Conservation (phyloP, 2,888 invertebrate genomes). For the Scaeva pyrastri region DNA sequence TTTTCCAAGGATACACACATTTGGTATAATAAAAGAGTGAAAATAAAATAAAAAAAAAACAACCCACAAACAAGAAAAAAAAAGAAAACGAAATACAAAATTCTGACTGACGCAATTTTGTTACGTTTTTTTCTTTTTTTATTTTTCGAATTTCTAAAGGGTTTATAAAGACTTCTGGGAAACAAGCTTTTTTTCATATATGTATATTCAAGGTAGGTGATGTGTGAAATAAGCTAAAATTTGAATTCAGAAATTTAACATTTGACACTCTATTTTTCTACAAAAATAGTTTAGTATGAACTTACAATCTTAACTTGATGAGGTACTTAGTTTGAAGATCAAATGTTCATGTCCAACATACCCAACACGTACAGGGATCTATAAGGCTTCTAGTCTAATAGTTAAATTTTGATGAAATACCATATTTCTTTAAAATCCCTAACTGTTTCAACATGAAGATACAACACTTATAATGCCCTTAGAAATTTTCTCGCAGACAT, state of each 20-base stretch:
- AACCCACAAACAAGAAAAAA: conserved; percentile 10
- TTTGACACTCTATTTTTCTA: no score
- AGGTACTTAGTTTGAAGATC: no score
- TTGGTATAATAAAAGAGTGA: conserved; percentile 26
- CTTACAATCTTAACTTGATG: no score
- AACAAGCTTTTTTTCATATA: neutral
- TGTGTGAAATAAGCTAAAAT: no score
- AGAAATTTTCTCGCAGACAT: conserved; percentile 22
- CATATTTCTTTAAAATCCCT: neutral
- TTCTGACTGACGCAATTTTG: conserved; percentile 67
- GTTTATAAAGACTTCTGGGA: neutral
- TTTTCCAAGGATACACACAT: conserved; percentile 59
- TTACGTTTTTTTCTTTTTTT: conserved; percentile 21
- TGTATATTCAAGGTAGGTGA: neutral
- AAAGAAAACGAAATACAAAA: no score
- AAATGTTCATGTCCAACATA: no score
- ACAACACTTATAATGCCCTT: neutral
- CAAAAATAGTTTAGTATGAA: no score
- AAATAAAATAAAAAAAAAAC: conserved; percentile 3
- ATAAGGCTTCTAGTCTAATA: no score
- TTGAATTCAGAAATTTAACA: no score
- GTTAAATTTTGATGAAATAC: no score
- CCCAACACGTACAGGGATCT: no score
- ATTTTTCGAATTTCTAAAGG: neutral
- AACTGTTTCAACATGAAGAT: neutral